phyloP scores from a whole-genome alignment of 2,113 vertebrate species.

The Aix galericulata region DNA sequence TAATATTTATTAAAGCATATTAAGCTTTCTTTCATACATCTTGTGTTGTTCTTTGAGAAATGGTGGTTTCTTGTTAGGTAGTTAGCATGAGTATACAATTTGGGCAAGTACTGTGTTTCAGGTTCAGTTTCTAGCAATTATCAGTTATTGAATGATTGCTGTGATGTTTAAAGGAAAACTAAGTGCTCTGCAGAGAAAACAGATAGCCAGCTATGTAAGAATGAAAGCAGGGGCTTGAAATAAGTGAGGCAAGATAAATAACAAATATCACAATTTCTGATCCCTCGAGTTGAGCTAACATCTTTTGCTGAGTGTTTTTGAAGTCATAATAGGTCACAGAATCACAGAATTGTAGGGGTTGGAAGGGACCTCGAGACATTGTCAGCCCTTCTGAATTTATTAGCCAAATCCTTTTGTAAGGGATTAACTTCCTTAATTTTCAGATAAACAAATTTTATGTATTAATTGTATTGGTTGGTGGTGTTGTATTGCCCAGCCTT shows the following conservation, averaged over 20 bases:
- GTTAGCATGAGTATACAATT: background rate
- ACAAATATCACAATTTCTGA: background rate
- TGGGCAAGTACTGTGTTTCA: background rate
- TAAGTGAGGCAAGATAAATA: background rate
- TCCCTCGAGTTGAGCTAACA: background rate
- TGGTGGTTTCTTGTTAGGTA: background rate
- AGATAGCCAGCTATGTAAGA: background rate
- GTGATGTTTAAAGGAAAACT: background rate
- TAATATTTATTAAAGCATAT: background rate
- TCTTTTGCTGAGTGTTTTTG: background rate
- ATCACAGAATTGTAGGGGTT: no score
- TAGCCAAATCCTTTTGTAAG: background rate
- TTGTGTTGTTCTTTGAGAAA: background rate
- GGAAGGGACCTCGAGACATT: no score
- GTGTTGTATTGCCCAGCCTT: background rate
- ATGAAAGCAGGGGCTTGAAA: background rate
- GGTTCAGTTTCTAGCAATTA: background rate
- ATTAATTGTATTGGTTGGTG: background rate
- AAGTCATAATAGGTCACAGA: background rate
- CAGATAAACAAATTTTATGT: background rate
- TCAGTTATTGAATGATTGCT: background rate
- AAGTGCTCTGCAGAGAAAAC: background rate
- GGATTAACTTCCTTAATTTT: background rate
- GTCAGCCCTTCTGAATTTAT: background rate
- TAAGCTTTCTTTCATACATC: background rate